phyloP scores from a whole-genome alignment of 2,113 vertebrate species.

The Oceanites oceanicus region DNA sequence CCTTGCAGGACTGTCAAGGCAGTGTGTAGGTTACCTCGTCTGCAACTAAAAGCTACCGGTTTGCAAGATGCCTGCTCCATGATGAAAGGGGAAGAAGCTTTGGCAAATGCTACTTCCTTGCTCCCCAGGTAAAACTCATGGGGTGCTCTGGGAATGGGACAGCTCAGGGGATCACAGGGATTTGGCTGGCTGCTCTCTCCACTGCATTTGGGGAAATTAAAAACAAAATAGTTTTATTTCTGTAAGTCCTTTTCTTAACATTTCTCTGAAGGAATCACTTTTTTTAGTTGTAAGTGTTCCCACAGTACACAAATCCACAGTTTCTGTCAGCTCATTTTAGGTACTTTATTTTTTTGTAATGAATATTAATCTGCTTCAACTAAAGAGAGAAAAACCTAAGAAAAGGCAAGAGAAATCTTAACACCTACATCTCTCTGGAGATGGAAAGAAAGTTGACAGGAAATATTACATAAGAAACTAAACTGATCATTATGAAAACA shows the following conservation, averaged over 20 bases:
- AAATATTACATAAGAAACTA: slow-evolving; percentile 16
- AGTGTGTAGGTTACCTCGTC: background rate
- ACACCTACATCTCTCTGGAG: background rate
- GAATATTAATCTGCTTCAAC: background rate
- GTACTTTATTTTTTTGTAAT: background rate
- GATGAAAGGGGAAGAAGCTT: background rate
- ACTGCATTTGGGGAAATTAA: background rate
- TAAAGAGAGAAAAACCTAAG: background rate
- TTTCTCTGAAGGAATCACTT: background rate
- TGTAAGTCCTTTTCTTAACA: background rate
- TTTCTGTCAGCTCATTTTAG: background rate
- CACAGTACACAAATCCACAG: background rate
- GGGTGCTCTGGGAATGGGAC: background rate
- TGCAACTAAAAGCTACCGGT: background rate
- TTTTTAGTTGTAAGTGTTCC: background rate
- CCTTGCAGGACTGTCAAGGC: background rate
- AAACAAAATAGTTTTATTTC: background rate
- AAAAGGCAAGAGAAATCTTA: slow-evolving; percentile 17
- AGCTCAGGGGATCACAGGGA: background rate
- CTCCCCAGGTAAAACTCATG: background rate
- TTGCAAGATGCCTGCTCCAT: background rate
- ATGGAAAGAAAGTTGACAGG: background rate
- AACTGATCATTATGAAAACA: slow-evolving; percentile 32
- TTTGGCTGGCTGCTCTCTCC: background rate
- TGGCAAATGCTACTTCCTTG: background rate